phyloP scores from a whole-genome alignment of 2,888 invertebrate species.

The Pandemis corylana region DNA sequence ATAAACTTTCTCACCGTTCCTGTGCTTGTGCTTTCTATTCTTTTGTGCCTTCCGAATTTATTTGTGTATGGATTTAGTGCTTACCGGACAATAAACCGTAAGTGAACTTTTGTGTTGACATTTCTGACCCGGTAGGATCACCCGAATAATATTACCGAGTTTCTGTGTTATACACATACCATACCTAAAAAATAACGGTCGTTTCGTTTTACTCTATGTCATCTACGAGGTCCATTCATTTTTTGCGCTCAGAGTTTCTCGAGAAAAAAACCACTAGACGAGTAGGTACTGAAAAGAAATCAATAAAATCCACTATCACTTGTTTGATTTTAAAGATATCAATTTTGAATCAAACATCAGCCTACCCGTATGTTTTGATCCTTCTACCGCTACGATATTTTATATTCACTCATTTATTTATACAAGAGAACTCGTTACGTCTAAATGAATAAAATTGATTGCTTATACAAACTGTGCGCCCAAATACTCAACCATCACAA shows the following conservation, averaged over 20 bases:
- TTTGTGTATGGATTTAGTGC: too few species aligned
- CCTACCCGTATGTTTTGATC: constrained; percentile 46
- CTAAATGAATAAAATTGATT: constrained; percentile 85
- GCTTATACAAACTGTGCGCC: constrained; percentile 84
- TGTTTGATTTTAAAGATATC: not conserved
- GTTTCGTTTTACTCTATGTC: constrained; percentile 65
- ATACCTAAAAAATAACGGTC: too few species aligned
- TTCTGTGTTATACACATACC: too few species aligned
- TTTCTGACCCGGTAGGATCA: too few species aligned
- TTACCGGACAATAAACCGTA: too few species aligned
- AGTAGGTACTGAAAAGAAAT: constrained; percentile 1
- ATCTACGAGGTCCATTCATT: constrained; percentile 38
- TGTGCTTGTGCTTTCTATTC: too few species aligned
- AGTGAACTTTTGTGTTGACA: too few species aligned
- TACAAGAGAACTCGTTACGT: constrained; percentile 76
- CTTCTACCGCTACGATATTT: constrained; percentile 63
- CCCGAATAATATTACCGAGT: too few species aligned
- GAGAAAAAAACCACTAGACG: not conserved
- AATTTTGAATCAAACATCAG: constrained; percentile 43
- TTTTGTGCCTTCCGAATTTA: too few species aligned
- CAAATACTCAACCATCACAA: constrained; percentile 83
- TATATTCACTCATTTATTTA: constrained; percentile 78
- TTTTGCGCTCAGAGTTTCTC: not conserved
- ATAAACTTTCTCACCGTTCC: too few species aligned
- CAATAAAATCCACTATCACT: constrained; percentile 4